Evolutionary conservation across 2,797 vertebrate species (phyloP).

Genomic region (Cuculus canorus): DNA sequence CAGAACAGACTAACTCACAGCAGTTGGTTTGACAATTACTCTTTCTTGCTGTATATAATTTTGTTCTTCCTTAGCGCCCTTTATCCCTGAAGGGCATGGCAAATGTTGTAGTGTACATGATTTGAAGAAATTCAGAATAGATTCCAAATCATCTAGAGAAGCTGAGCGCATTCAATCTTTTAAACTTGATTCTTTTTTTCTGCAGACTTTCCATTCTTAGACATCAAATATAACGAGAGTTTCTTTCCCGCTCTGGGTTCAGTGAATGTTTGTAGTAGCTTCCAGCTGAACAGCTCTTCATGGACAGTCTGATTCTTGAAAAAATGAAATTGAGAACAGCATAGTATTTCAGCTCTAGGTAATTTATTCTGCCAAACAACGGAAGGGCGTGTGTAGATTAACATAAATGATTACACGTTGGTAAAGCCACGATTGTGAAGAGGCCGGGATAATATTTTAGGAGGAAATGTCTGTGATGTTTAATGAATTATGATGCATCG

Average conservation of each 20-base stretch:
- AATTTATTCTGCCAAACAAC: constrained; percentile 26
- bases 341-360: background rate
- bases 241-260: background rate
- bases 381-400: constrained; percentile 14
- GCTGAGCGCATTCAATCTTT: background rate
- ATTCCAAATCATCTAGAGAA: background rate
- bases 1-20: background rate
- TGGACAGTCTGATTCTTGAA: background rate
- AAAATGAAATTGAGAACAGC: background rate
- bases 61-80: background rate
- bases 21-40: constrained; percentile 8
- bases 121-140: background rate
- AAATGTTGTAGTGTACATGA: background rate
- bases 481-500: background rate
- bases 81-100: background rate
- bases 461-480: background rate
- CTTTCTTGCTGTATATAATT: constrained; percentile 4
- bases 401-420: background rate
- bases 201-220: background rate
- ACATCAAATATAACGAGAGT: background rate
- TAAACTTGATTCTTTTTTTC: background rate
- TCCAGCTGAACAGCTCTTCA: constrained; percentile 25
- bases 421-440: background rate
- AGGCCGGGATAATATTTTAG: background rate
- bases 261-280: constrained; percentile 5